Evolutionary conservation across 2,797 vertebrate species (phyloP).

Genomic region (Chelonia mydas): DNA sequence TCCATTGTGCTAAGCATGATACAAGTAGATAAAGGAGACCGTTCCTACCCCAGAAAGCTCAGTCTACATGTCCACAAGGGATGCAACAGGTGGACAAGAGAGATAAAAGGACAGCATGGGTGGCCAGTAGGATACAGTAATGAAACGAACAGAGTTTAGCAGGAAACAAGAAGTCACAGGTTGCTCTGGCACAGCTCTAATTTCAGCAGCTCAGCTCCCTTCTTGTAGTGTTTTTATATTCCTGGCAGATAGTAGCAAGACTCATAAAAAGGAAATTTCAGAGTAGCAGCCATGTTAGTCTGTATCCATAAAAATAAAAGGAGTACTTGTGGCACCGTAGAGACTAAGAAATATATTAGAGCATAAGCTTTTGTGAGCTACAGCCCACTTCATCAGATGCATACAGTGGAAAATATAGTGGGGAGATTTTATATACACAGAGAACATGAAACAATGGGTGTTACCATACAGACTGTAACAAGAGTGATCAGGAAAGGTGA

Average conservation of each 20-base stretch:
- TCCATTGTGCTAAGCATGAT: background rate
- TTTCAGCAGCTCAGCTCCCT: background rate
- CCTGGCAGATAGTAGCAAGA: background rate
- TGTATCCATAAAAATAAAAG: too few relatives aligned
- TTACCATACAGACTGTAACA: too few relatives aligned
- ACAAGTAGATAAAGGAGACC: background rate
- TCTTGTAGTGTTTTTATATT: background rate
- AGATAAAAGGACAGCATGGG: background rate
- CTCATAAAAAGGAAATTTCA: background rate
- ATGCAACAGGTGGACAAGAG: background rate
- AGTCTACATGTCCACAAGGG: background rate
- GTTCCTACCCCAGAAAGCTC: background rate
- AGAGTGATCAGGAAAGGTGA: too few relatives aligned
- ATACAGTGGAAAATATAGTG: too few relatives aligned
- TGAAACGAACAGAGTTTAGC: background rate
- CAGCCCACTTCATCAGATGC: too few relatives aligned
- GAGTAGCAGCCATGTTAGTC: too few relatives aligned
- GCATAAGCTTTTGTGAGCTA: too few relatives aligned
- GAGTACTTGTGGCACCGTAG: too few relatives aligned
- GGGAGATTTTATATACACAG: too few relatives aligned
- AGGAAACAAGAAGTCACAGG: background rate
- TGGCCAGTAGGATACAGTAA: background rate
- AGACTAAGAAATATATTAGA: too few relatives aligned
- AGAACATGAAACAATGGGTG: too few relatives aligned
- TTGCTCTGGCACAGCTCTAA: background rate